These are phyloP conservation scores for Notolabrus celidotus DNA, from an alignment of 2,797 vertebrate genomes.

Conservation along the genomic window DNA sequence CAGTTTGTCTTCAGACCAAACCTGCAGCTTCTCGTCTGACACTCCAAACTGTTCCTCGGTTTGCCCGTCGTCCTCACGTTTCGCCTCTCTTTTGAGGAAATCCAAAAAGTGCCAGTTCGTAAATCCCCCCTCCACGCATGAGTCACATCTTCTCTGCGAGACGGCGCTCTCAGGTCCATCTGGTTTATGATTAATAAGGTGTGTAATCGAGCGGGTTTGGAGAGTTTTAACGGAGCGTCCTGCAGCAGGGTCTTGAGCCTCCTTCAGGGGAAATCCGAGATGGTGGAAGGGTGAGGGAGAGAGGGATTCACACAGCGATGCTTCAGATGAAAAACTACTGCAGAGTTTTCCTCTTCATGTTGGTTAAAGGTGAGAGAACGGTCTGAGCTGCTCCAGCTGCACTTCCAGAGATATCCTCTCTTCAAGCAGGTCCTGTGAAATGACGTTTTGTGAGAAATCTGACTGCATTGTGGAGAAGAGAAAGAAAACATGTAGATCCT, in stretches of 20 bases:
- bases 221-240: constrained; percentile 50
- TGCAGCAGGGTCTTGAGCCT: constrained; percentile 29
- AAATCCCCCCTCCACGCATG: constrained; percentile 26
- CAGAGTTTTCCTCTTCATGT: constrained; percentile 35
- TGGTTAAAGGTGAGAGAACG: constrained; percentile 98
- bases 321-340: constrained; percentile 53
- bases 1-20: constrained; percentile 49
- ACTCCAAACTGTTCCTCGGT: constrained; percentile 26
- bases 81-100: constrained; percentile 44
- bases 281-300: constrained; percentile 40
- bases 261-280: constrained; percentile 73
- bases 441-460: not conserved
- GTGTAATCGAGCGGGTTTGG: constrained; percentile 51
- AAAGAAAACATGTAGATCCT: constrained; percentile 9
- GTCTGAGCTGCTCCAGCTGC: constrained; percentile 99
- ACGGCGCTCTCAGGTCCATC: constrained; percentile 56
- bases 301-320: constrained; percentile 60
- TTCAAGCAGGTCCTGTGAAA: constrained; percentile 94
- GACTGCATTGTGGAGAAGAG: not conserved
- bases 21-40: constrained; percentile 17
- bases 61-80: constrained; percentile 38
- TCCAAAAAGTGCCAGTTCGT: constrained; percentile 76
- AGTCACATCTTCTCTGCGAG: constrained; percentile 29
- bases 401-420: constrained; percentile 99
- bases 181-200: constrained; percentile 46